Conservation (phyloP, 2,797 vertebrate genomes). For the Tarsius wallacei region DNA sequence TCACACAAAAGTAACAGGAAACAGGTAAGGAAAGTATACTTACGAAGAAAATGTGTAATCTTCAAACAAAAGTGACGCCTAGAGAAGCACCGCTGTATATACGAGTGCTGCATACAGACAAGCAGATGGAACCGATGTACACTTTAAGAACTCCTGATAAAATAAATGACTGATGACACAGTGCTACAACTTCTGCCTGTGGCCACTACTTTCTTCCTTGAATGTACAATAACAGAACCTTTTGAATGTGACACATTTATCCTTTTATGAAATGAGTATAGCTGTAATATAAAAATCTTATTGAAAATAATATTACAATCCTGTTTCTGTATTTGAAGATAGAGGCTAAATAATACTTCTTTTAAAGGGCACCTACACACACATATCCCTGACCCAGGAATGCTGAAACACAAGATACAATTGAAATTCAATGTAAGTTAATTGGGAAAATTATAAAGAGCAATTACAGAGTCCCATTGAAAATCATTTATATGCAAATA, state of each 20-base stretch:
- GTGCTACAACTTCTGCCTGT: background rate
- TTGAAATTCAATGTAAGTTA: slow-evolving; percentile 20
- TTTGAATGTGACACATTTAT: background rate
- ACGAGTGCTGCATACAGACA: background rate
- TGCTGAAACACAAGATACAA: background rate
- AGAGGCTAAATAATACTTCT: background rate
- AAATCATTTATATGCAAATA: slow-evolving; percentile 83
- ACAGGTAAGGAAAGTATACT: background rate
- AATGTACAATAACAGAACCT: background rate
- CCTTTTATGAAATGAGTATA: background rate
- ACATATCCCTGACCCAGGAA: background rate
- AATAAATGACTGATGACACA: background rate
- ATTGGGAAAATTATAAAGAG: background rate
- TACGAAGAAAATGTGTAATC: slow-evolving; percentile 29
- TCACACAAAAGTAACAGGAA: background rate
- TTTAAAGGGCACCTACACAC: background rate
- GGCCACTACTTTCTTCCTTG: background rate
- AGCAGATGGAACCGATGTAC: background rate
- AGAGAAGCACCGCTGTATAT: background rate
- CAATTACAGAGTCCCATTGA: slow-evolving; percentile 71
- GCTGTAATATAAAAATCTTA: background rate
- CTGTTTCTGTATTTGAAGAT: background rate
- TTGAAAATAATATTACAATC: background rate
- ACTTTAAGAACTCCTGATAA: background rate
- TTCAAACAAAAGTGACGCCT: background rate